Conservation (phyloP, 2,888 invertebrate genomes). For the Patella ulyssiponensis region DNA sequence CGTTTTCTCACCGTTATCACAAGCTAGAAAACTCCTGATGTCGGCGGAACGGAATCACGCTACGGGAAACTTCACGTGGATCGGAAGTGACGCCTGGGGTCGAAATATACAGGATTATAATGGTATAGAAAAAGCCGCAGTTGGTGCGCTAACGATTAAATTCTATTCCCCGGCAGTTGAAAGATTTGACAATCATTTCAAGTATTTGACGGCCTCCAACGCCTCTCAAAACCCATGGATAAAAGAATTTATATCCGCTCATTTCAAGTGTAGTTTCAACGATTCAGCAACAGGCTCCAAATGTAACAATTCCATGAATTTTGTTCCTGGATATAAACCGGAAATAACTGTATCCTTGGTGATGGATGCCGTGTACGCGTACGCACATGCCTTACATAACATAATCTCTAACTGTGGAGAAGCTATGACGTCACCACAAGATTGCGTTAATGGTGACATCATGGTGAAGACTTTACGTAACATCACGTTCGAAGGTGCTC, state of each 20-base stretch:
- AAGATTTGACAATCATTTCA: slow-evolving; percentile 44
- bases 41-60: slow-evolving; percentile 30
- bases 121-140: slow-evolving; percentile 34
- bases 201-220: slow-evolving; percentile 11
- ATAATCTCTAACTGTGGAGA: slow-evolving; percentile 28
- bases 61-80: slow-evolving; percentile 43
- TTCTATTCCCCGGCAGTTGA: slow-evolving; percentile 35
- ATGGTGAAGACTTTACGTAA: slow-evolving; percentile 28
- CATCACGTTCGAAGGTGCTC: slow-evolving; percentile 31
- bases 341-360: slow-evolving; percentile 40
- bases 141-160: slow-evolving; percentile 41
- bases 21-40: slow-evolving; percentile 33
- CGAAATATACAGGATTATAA: slow-evolving; percentile 39
- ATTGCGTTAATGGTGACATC: slow-evolving; percentile 25
- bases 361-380: slow-evolving; percentile 42
- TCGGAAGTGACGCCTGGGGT: slow-evolving; percentile 49
- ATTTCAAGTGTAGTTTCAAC: slow-evolving; percentile 33
- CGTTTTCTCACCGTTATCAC: slow-evolving; percentile 31
- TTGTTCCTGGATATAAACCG: slow-evolving; percentile 24
- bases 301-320: slow-evolving; percentile 12
- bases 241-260: slow-evolving; percentile 30
- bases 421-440: slow-evolving; percentile 8
- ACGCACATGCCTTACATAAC: slow-evolving; percentile 36
- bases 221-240: slow-evolving; percentile 44
- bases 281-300: not conserved